Base-by-base conservation (phyloP, 2,797 vertebrate species). In the Tarsius wallacei region DNA sequence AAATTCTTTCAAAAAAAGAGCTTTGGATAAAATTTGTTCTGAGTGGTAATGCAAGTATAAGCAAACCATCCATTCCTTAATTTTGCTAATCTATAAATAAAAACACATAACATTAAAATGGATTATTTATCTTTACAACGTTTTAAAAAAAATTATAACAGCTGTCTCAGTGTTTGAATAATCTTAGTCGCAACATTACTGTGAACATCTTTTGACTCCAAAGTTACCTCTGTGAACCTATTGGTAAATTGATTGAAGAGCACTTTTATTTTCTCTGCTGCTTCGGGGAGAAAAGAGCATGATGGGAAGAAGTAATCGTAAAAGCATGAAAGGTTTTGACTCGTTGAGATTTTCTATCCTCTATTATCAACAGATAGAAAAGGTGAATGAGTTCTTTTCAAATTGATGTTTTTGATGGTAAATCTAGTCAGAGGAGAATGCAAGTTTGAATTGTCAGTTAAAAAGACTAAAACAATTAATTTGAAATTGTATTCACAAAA, bases 251-350 rank as follows among this genome's bases (percentile, higher is more conserved):
- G 31, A 77, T 82, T 74, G 9, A 94, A 90, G 17, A 74, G 19
- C 16, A 87, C n/a, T 87, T 89, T 86, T 82, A 92, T 90, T 97
- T 91, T 86, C 63, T 78, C 55, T 57, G 22, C 15, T 83, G 7
- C 51, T 96, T 96, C 16, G 74, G 9, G 28, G 16, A 42, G 14
- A 80, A 89, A 83, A 68, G 9, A 68, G 53, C 77, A 51, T 71
- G 36, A 61, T 57, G 47, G 51, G 17, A 74, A 83, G 87, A 95
- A 76, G 33, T 49, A 74, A 96, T 78, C 33, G 12, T 91, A 66
- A 85, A 81, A 95, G 31, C 22, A 49, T 73, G 83, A 91, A 82
- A 94, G 22, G 5, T 63, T 85, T 93, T 19, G 83, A 55, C 11
- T 80, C 7, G 17, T 36, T 89, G 63, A 13, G 28, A 73, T 71